Evolutionary conservation across 2,888 invertebrate genomes (phyloP).

Genomic region (Gastracanthus pulcherrimus): DNA sequence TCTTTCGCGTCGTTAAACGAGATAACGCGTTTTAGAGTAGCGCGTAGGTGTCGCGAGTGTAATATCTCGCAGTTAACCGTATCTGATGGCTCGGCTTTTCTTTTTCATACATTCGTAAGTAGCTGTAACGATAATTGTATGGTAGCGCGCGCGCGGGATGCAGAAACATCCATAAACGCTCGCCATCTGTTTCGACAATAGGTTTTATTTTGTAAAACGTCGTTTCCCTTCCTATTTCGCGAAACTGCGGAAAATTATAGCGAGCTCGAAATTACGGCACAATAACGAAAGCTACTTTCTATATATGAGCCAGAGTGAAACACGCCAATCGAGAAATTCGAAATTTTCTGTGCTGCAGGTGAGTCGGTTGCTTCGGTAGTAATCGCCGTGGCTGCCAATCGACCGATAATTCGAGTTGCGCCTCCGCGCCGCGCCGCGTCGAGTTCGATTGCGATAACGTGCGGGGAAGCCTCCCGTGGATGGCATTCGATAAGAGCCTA

Average conservation of each 20-base stretch:
- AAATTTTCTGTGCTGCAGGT: too few relatives aligned
- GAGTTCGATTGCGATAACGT: too few relatives aligned
- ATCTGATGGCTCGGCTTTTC: neutral
- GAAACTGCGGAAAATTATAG: neutral
- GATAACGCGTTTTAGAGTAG: neutral
- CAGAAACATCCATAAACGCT: neutral
- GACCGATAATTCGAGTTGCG: too few relatives aligned
- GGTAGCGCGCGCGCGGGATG: neutral
- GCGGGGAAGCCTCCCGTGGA: too few relatives aligned
- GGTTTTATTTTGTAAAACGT: too few relatives aligned
- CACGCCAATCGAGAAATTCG: too few relatives aligned
- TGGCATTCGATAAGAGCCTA: too few relatives aligned
- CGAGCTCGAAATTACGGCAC: neutral
- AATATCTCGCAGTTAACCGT: neutral
- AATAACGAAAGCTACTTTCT: neutral
- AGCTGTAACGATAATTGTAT: neutral
- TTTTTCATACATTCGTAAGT: neutral
- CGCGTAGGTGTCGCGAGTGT: constrained; percentile 3
- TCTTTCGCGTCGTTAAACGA: neutral
- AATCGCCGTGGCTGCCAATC: too few relatives aligned
- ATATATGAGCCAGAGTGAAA: too few relatives aligned
- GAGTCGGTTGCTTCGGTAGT: too few relatives aligned
- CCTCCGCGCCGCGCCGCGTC: too few relatives aligned
- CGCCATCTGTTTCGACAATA: too few relatives aligned
- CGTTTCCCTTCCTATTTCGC: neutral